A percentile compares a stretch with the other conserved stretches of the same genome.
phyloP scores from a whole-genome alignment of 2,888 invertebrate species.

The Diarsia mendica region DNA sequence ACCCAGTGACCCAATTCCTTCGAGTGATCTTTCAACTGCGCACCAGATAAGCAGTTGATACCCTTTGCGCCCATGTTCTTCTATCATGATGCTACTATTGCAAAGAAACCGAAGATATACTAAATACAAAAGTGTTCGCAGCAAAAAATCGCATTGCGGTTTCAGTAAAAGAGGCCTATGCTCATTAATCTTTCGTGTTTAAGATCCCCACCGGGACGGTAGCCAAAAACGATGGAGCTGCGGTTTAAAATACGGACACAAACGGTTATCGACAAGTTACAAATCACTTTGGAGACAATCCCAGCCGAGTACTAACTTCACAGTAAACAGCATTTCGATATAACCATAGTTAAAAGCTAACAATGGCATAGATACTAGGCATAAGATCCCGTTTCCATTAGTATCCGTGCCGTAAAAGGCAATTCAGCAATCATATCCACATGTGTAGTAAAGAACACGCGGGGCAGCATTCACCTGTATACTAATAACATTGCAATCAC shows the following conservation, averaged over 20 bases:
- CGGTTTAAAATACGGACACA: slow-evolving; percentile 3
- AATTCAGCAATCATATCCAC: slow-evolving; percentile 3
- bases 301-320: not conserved
- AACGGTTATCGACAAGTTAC: slow-evolving; percentile 2
- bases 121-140: not conserved
- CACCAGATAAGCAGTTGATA: slow-evolving; percentile 33
- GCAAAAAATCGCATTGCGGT: slow-evolving; percentile 41
- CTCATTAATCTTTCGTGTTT: slow-evolving; percentile 23
- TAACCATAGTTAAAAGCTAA: slow-evolving; percentile 2
- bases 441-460: slow-evolving; percentile 7
- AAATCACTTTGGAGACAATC: slow-evolving; percentile 6
- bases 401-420: not conserved
- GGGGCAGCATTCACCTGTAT: slow-evolving; percentile 28
- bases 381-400: not conserved
- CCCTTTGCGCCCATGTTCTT: not conserved
- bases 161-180: not conserved
- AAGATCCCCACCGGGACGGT: not conserved
- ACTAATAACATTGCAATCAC: slow-evolving; percentile 39
- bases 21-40: slow-evolving; percentile 49
- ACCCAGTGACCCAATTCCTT: slow-evolving; percentile 57
- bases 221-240: slow-evolving; percentile 9
- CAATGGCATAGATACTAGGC: not conserved
- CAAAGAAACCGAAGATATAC: not conserved
- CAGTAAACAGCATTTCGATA: not conserved
- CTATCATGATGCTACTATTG: slow-evolving; percentile 6